A percentile compares a stretch with the other conserved stretches of the same genome.
phyloP scores from a whole-genome alignment of 2,888 invertebrate species.

The Cabera pusaria region DNA sequence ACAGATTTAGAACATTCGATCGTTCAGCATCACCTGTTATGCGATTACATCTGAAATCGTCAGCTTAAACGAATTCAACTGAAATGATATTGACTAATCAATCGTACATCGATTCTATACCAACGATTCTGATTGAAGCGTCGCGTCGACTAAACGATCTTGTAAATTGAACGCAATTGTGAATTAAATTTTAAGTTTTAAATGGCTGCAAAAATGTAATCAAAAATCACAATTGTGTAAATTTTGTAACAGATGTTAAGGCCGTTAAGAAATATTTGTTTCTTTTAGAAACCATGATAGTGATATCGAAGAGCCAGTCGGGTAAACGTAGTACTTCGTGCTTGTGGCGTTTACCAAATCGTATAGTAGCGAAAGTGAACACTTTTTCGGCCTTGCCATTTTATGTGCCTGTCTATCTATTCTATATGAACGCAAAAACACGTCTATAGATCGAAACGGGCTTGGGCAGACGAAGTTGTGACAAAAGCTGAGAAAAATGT shows the following conservation, averaged over 20 bases:
- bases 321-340: slow-evolving; percentile 44
- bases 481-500: slow-evolving; percentile 20
- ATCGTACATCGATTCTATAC: slow-evolving; percentile 1
- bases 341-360: slow-evolving; percentile 49
- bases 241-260: slow-evolving; percentile 32
- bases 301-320: slow-evolving; percentile 37
- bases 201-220: slow-evolving; percentile 24
- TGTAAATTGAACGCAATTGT: no score
- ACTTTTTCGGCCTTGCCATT: slow-evolving; percentile 62
- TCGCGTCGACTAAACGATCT: no score
- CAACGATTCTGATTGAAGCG: no score
- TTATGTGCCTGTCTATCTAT: slow-evolving; percentile 27
- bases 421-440: slow-evolving; percentile 28
- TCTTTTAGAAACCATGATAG: slow-evolving; percentile 39
- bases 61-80: neutral
- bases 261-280: slow-evolving; percentile 42
- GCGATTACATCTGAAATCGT: slow-evolving; percentile 8
- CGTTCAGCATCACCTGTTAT: slow-evolving; percentile 11
- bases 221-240: slow-evolving; percentile 27
- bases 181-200: neutral
- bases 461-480: slow-evolving; percentile 11
- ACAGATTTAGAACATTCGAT: slow-evolving; percentile 34
- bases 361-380: slow-evolving; percentile 64
- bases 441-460: slow-evolving; percentile 15
- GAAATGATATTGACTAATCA: slow-evolving; percentile 8